A percentile compares a stretch with the other conserved stretches of the same genome.
Evolutionary conservation across 2,888 invertebrate species (phyloP).

Genomic region (Tuta absoluta): DNA sequence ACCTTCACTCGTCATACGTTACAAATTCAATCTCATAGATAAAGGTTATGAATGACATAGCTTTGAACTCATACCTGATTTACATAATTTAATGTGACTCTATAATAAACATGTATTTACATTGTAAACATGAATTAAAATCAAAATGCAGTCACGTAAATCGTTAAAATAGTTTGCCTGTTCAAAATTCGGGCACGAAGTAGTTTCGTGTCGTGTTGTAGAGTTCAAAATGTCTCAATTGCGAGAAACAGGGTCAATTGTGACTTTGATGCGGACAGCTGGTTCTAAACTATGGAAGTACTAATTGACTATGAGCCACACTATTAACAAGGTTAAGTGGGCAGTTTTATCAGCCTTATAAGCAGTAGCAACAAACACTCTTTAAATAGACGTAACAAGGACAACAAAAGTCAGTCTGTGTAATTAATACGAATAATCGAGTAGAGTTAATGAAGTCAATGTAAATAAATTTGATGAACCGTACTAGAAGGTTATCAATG

Average conservation of each 20-base stretch:
- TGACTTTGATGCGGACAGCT: constrained; percentile 54
- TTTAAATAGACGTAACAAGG: constrained; percentile 35
- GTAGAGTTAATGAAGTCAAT: constrained; percentile 39
- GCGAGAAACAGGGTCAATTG: constrained; percentile 60
- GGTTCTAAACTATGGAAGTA: constrained; percentile 67
- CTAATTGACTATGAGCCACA: constrained; percentile 71
- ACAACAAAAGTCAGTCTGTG: constrained; percentile 35
- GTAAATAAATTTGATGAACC: constrained; percentile 57
- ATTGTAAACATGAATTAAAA: not conserved
- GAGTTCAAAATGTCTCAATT: constrained; percentile 56
- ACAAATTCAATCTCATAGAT: constrained; percentile 37
- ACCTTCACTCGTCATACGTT: constrained; percentile 51
- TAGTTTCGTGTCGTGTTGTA: constrained; percentile 50
- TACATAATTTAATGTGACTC: not conserved
- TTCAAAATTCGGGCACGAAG: constrained; percentile 45
- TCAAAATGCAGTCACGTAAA: constrained; percentile 40
- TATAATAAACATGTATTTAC: constrained; percentile 24
- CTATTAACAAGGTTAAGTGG: constrained; percentile 70
- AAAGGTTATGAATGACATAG: constrained; percentile 20
- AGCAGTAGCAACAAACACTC: constrained; percentile 50
- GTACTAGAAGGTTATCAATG: constrained; percentile 62
- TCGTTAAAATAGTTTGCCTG: constrained; percentile 38
- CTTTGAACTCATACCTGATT: constrained; percentile 16
- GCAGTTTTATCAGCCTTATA: constrained; percentile 52
- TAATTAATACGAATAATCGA: constrained; percentile 35